Base-by-base conservation (phyloP, 1,140 invertebrate species). In the Uloborus diversus region DNA sequence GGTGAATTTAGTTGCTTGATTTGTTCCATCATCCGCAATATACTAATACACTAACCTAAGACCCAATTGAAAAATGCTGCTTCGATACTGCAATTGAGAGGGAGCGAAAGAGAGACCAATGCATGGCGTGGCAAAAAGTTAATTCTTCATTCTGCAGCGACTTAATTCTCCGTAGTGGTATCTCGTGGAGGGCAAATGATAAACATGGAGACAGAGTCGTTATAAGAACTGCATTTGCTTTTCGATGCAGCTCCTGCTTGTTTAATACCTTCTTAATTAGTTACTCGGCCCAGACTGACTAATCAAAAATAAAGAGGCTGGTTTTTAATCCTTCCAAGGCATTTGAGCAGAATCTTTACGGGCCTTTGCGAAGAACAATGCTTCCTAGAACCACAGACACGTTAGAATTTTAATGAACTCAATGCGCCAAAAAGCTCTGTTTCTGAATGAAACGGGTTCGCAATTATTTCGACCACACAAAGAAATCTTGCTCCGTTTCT, bases 401-500 rank as follows among this genome's bases (percentile, higher is more conserved):
- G 76, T 79, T 79, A 68, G 76, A 68, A 79, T 79, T 69, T 79
- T 79, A 79, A 79, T 79, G 76, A 79, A 79, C 65, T 53, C 64
- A 49, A 69, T 61, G 35, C 76, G 51, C 71, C 71, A 76, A 33
- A 37, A 76, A 59, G 53, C 33, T 28, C 17, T 37, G 57, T 53
- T 33, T 65, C 61, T 66, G 71, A 73, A 75, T 57, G 35, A 64
- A 65, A 37, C 64, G 51, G 9, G 75, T 56, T 25, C 47, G 59
- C 76, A 68, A 78, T 78, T 78, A 78, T 78, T 78, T 61, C 49
- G 17, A 27, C 62, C 28, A 53, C 30, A 78, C 73, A 78, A 78
- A 78, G 73, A 76, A 73, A 78, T 56, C 32, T 30, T 51, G 35
- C 42, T 62, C 35, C 35, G 32, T 51, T 73, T 73, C 70, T 78